Base-by-base conservation (phyloP, 92 coral and sea anemone genomes). In the Nematostella vectensis region DNA sequence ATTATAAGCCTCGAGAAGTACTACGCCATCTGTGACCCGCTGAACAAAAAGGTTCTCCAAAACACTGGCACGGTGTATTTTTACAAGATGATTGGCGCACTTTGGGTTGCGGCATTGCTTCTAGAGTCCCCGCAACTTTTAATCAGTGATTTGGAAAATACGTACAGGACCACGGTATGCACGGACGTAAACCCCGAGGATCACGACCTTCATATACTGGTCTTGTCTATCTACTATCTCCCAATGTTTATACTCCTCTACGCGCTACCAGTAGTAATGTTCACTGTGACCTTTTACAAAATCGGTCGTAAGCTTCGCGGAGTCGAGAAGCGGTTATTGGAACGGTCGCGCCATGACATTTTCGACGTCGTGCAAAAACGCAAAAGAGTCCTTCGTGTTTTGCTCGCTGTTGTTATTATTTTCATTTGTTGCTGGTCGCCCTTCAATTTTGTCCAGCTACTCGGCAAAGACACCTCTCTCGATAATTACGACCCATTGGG, bases 361-460 rank as follows among this genome's bases (percentile, higher is more conserved):
- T 60, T 78, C 4, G 23, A 55, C 23, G 65, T 63, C 0, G 25
- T 77, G 8, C 56, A 57, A 22, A 65, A 69, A 71, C 57, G 83
- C 10, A 40, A 60, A 8, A 73, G 51, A 21, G 63, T 77, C 2
- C 27, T 72, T 11, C 28, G 76, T 23, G 78, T 82, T 78, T 62
- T 82, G 27, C 29, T 71, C 16, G 80, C 75, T 29, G 89, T 82
- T 0, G 55, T 77, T 0, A 30, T 71, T 8, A 58, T 79, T 25
- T 82, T 82, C 26, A 59, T 55, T 1, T 61, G 69, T 2, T 79
- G 83, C 25, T 61, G 82, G 69, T 76, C 89, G 18, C 89, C 89
- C 23, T 62, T 77, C 10, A 74, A 80, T 18, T 39, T 76, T 19
- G 53, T 61, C 3, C 76, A 82, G 54, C 48, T 82, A 11, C 16